Base-by-base conservation (phyloP, 2,797 vertebrate species). In the Phoxinus dragarum region DNA sequence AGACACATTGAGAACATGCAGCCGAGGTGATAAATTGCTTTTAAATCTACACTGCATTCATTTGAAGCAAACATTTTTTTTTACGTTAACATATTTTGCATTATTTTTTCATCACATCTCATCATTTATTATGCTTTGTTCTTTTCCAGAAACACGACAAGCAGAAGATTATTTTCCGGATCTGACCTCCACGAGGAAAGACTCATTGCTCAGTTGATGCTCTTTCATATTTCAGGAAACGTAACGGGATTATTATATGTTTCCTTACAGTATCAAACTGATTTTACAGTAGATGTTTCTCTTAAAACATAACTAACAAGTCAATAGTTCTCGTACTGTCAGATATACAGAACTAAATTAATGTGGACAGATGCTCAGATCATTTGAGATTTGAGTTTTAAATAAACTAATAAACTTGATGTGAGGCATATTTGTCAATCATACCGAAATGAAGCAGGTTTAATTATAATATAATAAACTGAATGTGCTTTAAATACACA, bases 1-100 rank as follows among this genome's bases (percentile, higher is more conserved):
- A 59, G 47, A 19, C 68, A 69, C 64, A 19, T 54, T 68, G 64
- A 80, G 44, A 80, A 80, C 64, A 80, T n/a, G 64, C 31, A 69
- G 66, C 12, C 14, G 44, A 80, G 64, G 64, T 80, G 79, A 80
- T 68, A n/a, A 54, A 49, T n/a, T 4, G 47, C 47, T 27, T 69
- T 69, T 54, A 40, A 69, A 71, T 71, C 31, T 80, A 56, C 79
- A 40, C 66, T 27, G 49, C 79, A 12, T 11, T 40, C 64, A 69
- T 81, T 54, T 68, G 27, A 49, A 17, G 31, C 21, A 38, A 23
- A 66, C 17, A 34, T 21, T 14, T 54, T 64, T 23, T 54, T 64
- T 64, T 4, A 31, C 23, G 36, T 56, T 59, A 64, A 59, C 74
- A 77, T 38, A 38, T 75, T 42, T 42, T 16, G 75, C 12, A 54